These are phyloP conservation scores for Styela clava DNA, from an alignment of 23 tunicate species.

Conservation along the genomic window DNA sequence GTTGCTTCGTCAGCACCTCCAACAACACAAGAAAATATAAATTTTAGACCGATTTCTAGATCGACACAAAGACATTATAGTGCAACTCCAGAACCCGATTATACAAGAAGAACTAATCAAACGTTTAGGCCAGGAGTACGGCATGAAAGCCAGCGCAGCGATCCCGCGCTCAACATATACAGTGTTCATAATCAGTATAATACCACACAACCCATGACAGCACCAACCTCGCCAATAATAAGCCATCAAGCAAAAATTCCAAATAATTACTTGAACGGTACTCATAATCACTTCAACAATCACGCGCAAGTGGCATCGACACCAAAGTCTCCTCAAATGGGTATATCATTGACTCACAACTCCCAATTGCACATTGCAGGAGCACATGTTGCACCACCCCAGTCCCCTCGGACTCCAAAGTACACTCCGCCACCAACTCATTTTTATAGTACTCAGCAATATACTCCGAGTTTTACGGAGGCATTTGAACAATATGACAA, in stretches of 20 bases:
- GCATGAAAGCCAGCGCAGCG: conserved; percentile 18
- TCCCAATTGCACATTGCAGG: background rate
- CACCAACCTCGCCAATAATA: conserved; percentile 16
- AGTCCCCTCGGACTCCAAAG: background rate
- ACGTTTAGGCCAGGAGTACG: background rate
- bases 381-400: background rate
- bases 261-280: background rate
- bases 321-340: background rate
- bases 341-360: background rate
- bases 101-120: background rate
- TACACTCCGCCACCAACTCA: conserved; percentile 20
- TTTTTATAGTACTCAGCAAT: conserved; percentile 4
- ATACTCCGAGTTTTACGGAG: background rate
- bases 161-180: conserved; percentile 17
- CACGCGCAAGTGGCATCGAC: background rate
- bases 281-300: background rate
- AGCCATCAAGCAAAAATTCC: background rate
- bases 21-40: background rate
- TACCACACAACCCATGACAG: conserved; percentile 6
- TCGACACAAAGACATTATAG: background rate
- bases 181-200: conserved; percentile 1
- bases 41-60: conserved; percentile 18
- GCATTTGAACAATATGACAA: conserved; percentile 28
- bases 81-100: conserved; percentile 17
- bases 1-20: conserved; percentile 6